Base-by-base conservation (phyloP, 2,797 vertebrate genomes). In the Enteromius anoplus region DNA sequence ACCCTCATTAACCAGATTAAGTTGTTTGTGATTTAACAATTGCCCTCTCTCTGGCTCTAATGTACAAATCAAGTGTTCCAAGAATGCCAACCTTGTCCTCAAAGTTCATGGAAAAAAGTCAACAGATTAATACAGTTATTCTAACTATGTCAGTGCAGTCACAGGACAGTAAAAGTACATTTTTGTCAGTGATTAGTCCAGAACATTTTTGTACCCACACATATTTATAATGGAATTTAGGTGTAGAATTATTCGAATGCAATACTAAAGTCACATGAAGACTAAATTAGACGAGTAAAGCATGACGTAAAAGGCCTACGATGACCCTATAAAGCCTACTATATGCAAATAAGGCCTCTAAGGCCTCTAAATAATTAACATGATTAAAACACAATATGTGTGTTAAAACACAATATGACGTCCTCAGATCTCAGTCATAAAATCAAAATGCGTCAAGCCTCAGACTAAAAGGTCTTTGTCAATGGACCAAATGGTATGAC, bases 41-140 rank as follows among this genome's bases (percentile, higher is more conserved):
- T 60, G 19, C 5, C 45, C 60, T 69, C 21, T 73, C 75, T 77
- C 8, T 2, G 9, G 34, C 42, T 78, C 71, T 84, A 68, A 86
- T 83, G 84, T 53, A 7, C 85, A 86, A 86, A 81, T 64, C 49
- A 81, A 73, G 60, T 51, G 84, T 87, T 86, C 42, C 17, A 78
- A 51, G 58, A 64, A 87, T 75, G 76, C n/a, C 82, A 78, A 84
- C 58, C 40, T 70, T 82, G 71, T 82, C 53, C 68, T 64, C 62
- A 34, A 29, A 84, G 76, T 42, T 87, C 62, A 85, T 3, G 29
- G 64, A 66, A 73, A 73, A 42, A 73, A 76, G n/a, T 81, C 40
- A 73, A 86, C 85, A 85, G 69, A 87, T 88, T 87, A 80, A 79
- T 80, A 8, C 42, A 62, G n/a, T 84, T 34, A 26, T 66, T 15